Evolutionary conservation across 2,888 invertebrate genomes (phyloP).

Genomic region (Machimus atricapillus): DNA sequence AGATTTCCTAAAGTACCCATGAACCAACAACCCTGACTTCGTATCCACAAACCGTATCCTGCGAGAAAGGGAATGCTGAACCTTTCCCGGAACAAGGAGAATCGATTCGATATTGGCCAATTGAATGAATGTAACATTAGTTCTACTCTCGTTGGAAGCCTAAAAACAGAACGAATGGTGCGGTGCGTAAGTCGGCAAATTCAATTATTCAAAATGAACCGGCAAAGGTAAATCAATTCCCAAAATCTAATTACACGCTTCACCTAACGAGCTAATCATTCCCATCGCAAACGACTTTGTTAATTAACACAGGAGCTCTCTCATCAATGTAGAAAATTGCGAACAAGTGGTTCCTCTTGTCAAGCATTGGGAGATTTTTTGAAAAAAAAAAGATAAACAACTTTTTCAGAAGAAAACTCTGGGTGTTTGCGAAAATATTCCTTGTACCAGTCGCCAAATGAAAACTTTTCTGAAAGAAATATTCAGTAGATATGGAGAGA

Average conservation of each 20-base stretch:
- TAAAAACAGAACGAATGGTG: neutral
- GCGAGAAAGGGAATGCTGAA: neutral
- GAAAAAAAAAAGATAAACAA: neutral
- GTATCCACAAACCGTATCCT: neutral
- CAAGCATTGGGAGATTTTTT: neutral
- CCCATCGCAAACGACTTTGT: constrained; percentile 41
- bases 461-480: neutral
- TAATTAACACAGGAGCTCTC: constrained; percentile 41
- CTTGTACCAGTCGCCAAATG: neutral
- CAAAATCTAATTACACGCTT: constrained; percentile 46
- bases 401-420: neutral
- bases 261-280: constrained; percentile 37
- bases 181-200: constrained; percentile 21
- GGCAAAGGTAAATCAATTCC: constrained; percentile 45
- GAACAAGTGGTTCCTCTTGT: neutral
- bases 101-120: neutral
- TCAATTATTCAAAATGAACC: constrained; percentile 45
- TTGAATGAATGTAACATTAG: neutral
- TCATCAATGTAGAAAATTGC: constrained; percentile 2
- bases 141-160: neutral
- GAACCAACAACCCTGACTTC: neutral
- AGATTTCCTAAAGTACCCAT: neutral
- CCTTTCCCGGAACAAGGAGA: neutral
- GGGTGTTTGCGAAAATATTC: neutral
- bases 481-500: neutral